These are phyloP conservation scores for Oncorhynchus gorbuscha DNA, from an alignment of 2,113 vertebrate species.

Conservation along the genomic window DNA sequence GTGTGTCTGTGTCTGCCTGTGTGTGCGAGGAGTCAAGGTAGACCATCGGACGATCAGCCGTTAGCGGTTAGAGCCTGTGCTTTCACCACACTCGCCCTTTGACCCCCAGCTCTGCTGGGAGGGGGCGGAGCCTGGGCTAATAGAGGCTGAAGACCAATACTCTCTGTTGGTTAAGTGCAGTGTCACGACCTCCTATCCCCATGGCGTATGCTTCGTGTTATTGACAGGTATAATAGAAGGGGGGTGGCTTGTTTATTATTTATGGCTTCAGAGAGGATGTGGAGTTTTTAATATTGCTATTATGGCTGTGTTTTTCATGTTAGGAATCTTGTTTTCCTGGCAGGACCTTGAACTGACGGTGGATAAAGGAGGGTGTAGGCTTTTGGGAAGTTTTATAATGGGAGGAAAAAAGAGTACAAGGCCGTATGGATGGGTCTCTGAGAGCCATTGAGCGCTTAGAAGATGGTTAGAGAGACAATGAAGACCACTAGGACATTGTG, in stretches of 20 bases:
- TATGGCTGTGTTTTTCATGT: slow-evolving; percentile 57
- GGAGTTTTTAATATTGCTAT: slow-evolving; percentile 66
- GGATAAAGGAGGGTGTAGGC: slow-evolving; percentile 49
- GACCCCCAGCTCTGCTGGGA: slow-evolving; percentile 58
- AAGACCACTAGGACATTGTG: not conserved
- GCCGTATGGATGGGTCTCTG: slow-evolving; percentile 35
- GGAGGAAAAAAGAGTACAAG: slow-evolving; percentile 56
- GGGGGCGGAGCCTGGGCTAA: slow-evolving; percentile 62
- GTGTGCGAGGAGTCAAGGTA: slow-evolving; percentile 25
- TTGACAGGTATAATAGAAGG: slow-evolving; percentile 66
- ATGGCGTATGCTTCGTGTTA: slow-evolving; percentile 52
- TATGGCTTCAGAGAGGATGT: slow-evolving; percentile 72
- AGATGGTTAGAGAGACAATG: slow-evolving; percentile 31
- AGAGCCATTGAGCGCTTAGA: slow-evolving; percentile 38
- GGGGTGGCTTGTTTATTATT: slow-evolving; percentile 76
- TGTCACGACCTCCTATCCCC: slow-evolving; percentile 66
- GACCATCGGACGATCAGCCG: slow-evolving; percentile 43
- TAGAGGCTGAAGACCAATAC: slow-evolving; percentile 47
- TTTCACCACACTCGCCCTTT: slow-evolving; percentile 60
- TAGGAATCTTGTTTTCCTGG: slow-evolving; percentile 67
- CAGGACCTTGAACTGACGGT: slow-evolving; percentile 44
- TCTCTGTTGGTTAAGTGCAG: slow-evolving; percentile 72
- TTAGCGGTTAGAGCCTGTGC: slow-evolving; percentile 34
- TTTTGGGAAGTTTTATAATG: slow-evolving; percentile 56
- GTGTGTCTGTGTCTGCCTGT: not conserved